Conservation (phyloP, 2,113 vertebrate species). For the Chloebia gouldiae region DNA sequence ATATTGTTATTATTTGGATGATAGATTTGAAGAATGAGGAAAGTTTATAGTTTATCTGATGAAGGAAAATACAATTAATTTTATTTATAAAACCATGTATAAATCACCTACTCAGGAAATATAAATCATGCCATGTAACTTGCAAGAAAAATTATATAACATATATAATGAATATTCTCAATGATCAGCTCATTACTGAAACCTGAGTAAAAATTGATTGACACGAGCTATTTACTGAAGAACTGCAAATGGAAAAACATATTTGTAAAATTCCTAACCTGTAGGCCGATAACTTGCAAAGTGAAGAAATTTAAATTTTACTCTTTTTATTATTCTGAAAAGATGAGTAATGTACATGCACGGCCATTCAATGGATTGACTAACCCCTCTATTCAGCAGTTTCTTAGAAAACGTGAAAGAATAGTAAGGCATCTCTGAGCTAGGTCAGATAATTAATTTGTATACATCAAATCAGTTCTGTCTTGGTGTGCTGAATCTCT, state of each 20-base stretch:
- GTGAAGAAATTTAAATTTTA: background rate
- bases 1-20: background rate
- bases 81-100: background rate
- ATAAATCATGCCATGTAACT: background rate
- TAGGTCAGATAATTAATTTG: background rate
- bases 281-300: background rate
- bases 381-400: background rate
- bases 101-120: background rate
- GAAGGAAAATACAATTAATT: background rate
- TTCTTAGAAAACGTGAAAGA: background rate
- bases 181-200: background rate
- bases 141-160: background rate
- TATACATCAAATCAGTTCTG: background rate
- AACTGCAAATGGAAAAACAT: background rate
- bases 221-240: background rate
- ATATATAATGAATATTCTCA: slow-evolving; percentile 15
- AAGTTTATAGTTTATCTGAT: background rate
- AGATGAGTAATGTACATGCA: background rate
- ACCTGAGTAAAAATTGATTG: background rate
- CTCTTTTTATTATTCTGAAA: background rate
- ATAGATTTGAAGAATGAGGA: background rate
- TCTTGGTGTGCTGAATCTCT: background rate
- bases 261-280: background rate
- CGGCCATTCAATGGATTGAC: background rate
- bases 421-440: background rate